A percentile compares a stretch with the other conserved stretches of the same genome.
Evolutionary conservation across 2,113 vertebrate species (phyloP).

Genomic region (Octodon degus): DNA sequence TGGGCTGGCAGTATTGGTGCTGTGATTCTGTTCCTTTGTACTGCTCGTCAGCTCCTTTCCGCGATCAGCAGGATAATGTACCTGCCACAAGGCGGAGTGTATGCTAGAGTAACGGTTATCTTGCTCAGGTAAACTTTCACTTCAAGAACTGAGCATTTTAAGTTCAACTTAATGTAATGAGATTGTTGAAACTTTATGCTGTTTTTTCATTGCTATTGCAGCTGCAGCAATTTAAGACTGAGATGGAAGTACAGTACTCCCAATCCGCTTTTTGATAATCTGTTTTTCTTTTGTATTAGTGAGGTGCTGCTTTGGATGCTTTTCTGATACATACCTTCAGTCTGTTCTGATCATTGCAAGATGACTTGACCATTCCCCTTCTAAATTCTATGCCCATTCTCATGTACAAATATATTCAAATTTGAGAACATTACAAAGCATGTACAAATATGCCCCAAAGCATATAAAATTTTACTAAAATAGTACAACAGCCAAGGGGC

Average conservation of each 20-base stretch:
- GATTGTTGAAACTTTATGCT: not conserved
- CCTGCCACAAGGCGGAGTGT: not conserved
- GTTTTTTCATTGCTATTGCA: not conserved
- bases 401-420: conserved; percentile 32
- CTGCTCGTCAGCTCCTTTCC: not conserved
- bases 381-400: not conserved
- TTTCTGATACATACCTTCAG: not conserved
- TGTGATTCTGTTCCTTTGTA: not conserved
- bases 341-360: not conserved
- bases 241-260: not conserved
- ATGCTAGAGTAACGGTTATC: not conserved
- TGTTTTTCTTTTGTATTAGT: conserved; percentile 15
- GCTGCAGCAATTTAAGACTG: not conserved
- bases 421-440: conserved; percentile 2
- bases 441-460: not conserved
- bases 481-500: not conserved
- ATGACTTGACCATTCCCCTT: not conserved
- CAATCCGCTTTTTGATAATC: conserved; percentile 25
- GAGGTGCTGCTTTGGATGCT: not conserved
- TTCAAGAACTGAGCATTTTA: conserved; percentile 37
- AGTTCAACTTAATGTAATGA: conserved; percentile 12
- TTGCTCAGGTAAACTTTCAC: conserved; percentile 16
- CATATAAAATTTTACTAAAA: not conserved
- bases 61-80: not conserved
- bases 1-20: not conserved